Conservation (phyloP, 2,888 invertebrate species). For the Melinopterus prodromus region DNA sequence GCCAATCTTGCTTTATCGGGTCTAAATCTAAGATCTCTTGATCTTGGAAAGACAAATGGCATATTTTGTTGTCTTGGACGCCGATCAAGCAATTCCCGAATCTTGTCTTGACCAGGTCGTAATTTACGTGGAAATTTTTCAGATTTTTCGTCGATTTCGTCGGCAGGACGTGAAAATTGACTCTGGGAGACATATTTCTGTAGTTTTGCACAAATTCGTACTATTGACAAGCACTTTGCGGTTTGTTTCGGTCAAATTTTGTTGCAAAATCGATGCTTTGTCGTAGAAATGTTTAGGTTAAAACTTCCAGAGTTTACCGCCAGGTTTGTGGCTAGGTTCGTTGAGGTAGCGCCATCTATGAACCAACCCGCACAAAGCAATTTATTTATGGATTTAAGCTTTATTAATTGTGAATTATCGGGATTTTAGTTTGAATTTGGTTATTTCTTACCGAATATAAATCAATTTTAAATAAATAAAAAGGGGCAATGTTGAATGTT, state of each 20-base stretch:
- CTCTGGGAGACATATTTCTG: constrained; percentile 27
- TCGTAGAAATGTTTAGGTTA: background rate
- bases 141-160: constrained; percentile 46
- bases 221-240: background rate
- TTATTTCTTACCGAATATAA: background rate
- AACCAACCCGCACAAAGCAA: background rate
- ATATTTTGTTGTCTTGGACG: constrained; percentile 46
- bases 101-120: constrained; percentile 44
- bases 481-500: background rate
- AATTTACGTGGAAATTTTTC: constrained; percentile 45
- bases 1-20: constrained; percentile 49
- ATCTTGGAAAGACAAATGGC: constrained; percentile 48
- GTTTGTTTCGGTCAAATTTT: background rate
- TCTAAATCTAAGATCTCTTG: constrained; percentile 44
- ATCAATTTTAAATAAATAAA: background rate
- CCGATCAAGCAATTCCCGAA: constrained; percentile 52
- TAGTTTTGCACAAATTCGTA: background rate
- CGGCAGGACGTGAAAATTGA: constrained; percentile 35
- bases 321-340: background rate
- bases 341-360: background rate
- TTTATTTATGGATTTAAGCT: background rate
- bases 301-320: background rate
- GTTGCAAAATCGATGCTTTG: background rate
- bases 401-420: background rate
- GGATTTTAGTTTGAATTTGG: background rate